Percentiles rank a stretch among this genome's conserved stretches.
These are phyloP conservation scores for Caenorhabditis uteleia DNA, from an alignment of 2,888 invertebrate genomes.

Conservation along the genomic window DNA sequence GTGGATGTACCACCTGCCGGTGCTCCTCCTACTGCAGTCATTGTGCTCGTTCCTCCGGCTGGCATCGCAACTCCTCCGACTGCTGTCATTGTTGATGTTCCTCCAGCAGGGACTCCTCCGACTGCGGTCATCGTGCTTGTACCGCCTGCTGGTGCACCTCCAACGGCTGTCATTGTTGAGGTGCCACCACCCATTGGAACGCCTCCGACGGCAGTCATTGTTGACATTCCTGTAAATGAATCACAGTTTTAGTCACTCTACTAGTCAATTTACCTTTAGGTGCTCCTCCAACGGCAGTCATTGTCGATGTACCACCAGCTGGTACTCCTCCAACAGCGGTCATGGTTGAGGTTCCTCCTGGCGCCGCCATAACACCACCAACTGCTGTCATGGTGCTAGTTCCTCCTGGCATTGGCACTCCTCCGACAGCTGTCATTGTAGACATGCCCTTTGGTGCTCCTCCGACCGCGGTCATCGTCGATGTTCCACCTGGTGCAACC, in stretches of 20 bases:
- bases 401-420: slow-evolving; percentile 1
- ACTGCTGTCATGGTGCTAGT: background rate
- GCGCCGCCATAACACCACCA: too few species aligned
- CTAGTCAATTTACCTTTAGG: too few species aligned
- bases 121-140: slow-evolving; percentile 12
- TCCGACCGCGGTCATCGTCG: slow-evolving; percentile 46
- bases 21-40: slow-evolving; percentile 12
- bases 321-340: slow-evolving; percentile 5
- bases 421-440: background rate
- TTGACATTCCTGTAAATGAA: background rate
- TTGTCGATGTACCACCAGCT: slow-evolving; percentile 34
- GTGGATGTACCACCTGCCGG: slow-evolving; percentile 9
- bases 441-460: slow-evolving; percentile 1
- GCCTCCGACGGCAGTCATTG: slow-evolving; percentile 13
- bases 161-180: slow-evolving; percentile 12
- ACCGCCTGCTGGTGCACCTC: slow-evolving; percentile 7
- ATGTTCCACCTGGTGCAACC: slow-evolving; percentile 30
- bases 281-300: slow-evolving; percentile 51
- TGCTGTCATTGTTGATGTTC: slow-evolving; percentile 9
- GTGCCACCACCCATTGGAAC: slow-evolving; percentile 4
- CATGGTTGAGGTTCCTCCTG: background rate
- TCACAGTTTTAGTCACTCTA: too few species aligned
- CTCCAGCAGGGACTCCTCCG: slow-evolving; percentile 6
- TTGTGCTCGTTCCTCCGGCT: slow-evolving; percentile 16
- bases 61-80: slow-evolving; percentile 17